Evolutionary conservation across 1,140 invertebrate genomes (phyloP), one percentile per base, ranked within the genome.

Genomic region (Achatina immaculata): DNA sequence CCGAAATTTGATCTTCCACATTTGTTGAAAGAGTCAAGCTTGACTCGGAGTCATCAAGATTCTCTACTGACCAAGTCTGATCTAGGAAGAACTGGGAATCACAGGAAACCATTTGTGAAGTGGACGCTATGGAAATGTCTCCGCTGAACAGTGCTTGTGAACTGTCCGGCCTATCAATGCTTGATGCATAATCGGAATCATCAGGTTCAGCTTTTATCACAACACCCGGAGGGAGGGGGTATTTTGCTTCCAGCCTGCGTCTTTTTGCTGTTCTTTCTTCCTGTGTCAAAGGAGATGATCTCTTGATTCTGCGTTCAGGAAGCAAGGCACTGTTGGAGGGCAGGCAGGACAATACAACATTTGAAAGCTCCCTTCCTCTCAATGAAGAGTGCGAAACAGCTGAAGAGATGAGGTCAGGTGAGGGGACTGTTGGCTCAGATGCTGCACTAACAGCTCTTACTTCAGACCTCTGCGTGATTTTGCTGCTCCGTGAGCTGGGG

Each of bases 131-230:
- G 28, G 58, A 21, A 55, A 2, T 14, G 58, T 4, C 31, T 9
- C 6, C 16, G n/a, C 6, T 0, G n/a, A 62, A 62, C 16, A 28
- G 9, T 9, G 48, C 21, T 55, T 71, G 34, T 42, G 68, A 40
- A 24, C 4, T 74, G 7, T n/a, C 45, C 3, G 51, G 21, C 55
- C 16, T 62, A 36, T 62, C 38, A 28, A 0, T 24, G n/a, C 7
- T 34, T 7, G 34, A 4, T 16, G 3, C 34, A 62, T 76, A 66
- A 11, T 45, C 76, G 1, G 48, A n/a, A 43, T 68, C 65, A 40
- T 76, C 71, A 38, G 82, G 82, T 43, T 83, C 82, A 31, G 62
- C 43, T 72, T 83, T 83, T 34, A 83, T 83, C 19, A 83, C 74
- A 31, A 83, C 73, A 45, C 78, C 82, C 21, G 78, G 72, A 3